Conservation (phyloP, 2,113 vertebrate species). For the Mobula birostris region DNA sequence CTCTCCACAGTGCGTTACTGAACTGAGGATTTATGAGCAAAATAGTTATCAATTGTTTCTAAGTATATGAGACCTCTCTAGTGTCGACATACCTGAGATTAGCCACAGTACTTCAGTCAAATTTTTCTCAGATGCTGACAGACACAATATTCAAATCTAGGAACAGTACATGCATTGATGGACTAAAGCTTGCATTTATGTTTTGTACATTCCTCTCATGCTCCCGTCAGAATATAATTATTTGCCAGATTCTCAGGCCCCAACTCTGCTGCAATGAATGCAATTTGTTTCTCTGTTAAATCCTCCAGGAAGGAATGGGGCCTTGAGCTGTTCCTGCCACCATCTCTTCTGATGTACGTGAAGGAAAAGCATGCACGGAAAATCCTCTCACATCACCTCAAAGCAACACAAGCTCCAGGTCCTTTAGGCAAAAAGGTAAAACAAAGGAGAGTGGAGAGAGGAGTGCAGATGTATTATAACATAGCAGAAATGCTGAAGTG, state of each 20-base stretch:
- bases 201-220: neutral
- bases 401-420: conserved; percentile 87
- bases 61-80: neutral
- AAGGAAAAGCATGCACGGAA: conserved; percentile 96
- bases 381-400: conserved; percentile 84
- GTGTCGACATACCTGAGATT: neutral
- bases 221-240: neutral
- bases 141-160: neutral
- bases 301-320: conserved; percentile 90
- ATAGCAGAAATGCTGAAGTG: neutral
- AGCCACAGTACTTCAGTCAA: neutral
- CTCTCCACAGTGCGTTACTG: neutral
- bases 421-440: conserved; percentile 82
- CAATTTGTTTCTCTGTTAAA: conserved; percentile 39
- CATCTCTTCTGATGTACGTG: conserved; percentile 80
- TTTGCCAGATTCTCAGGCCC: neutral
- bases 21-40: neutral
- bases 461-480: neutral
- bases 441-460: neutral
- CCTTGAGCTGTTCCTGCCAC: conserved; percentile 89
- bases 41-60: neutral
- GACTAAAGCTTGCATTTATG: neutral
- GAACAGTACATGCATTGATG: neutral
- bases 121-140: neutral
- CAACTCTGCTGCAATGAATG: neutral